Evolutionary conservation across 2,888 invertebrate genomes (phyloP), one percentile per base, ranked within the genome.

Genomic region (Acleris laterana): DNA sequence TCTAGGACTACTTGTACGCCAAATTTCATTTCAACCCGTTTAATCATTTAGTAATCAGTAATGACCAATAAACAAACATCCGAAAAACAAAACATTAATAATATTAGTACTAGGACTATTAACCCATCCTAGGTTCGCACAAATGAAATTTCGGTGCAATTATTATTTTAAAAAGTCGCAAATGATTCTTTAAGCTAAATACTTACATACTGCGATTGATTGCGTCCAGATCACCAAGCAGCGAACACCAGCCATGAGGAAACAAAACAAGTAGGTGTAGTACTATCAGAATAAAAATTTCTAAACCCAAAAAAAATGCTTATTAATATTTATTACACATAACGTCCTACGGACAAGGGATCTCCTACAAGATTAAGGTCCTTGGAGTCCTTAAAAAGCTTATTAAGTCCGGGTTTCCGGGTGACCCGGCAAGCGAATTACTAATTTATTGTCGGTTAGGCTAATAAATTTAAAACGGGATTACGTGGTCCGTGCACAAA

Each of bases 401-500:
- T 83, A 84, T 84, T 83, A 86, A 84, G 77, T 80, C 84, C 81
- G 77, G 82, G 79, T 87, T 89, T 89, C 89, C 89, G 89, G 89
- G 87, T 90, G 86, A 87, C 82, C 78, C 82, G 83, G 80, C 82
- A 83, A 85, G 83, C 83, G 85, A 89, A 89, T 87, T 81, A 88
- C 89, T 84, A 89, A 93, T 93, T 91, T 91, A 92, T 88, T 82
- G 89, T 85, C 79, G 83, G 84, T 80, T 85, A 82, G 85, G 87
- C 88, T 89, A 91, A 91, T 93, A 93, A 92, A 93, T 93, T 92
- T 87, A 80, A 85, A 89, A 86, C 85, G 80, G 91, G 91, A 91
- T 93, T 91, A 92, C 86, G 82, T 81, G 84, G 86, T 83, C 81
- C 84, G 82, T 78, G 84, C 85, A 87, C 87, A 85, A 85, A 87